Evolutionary conservation across 2,113 vertebrate species (phyloP), one percentile per base, ranked within the genome.

Genomic region (Myotis brandtii): DNA sequence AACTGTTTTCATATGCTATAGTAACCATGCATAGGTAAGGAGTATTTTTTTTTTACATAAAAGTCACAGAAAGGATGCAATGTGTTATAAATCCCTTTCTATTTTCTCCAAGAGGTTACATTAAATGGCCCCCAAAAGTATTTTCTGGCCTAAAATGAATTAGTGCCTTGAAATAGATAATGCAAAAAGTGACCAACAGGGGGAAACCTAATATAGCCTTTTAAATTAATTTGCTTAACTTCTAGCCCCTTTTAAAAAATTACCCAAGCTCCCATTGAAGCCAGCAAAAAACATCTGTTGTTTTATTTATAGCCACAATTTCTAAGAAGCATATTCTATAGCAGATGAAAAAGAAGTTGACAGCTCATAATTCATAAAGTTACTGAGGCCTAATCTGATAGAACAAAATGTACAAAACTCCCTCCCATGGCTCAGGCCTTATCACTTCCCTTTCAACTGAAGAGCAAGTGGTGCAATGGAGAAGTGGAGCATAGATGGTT

Each of bases 291-390:
- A 98, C 98, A 98, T 98, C 98, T 99, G 98, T 98, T 98, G 97
- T 97, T 97, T 98, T 99, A 99, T 99, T 99, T 99, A 98, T 99
- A 99, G 98, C 95, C 96, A 95, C 97, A 86, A 84, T 98, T 99
- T 99, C 99, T 98, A 98, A 98, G 98, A 99, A 99, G 97, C 98
- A 95, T 98, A 98, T 98, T 98, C 98, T 98, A 97, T 98, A 98
- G 98, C 97, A 97, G 97, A 98, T 98, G 98, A 98, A 98, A 97
- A 98, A 98, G 96, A 97, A 96, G 97, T 95, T 98, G 98, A 98
- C 98, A 98, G 98, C 93, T 98, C 98, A 97, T 98, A 99, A 99
- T 98, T 99, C 98, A 98, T 97, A 85, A 97, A 97, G 96, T 98
- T 97, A 98, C 97, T 93, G 97, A 98, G 95, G 94, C 97, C 98